Evolutionary conservation across 2,113 vertebrate species (phyloP).

Genomic region (Sceloporus undulatus): DNA sequence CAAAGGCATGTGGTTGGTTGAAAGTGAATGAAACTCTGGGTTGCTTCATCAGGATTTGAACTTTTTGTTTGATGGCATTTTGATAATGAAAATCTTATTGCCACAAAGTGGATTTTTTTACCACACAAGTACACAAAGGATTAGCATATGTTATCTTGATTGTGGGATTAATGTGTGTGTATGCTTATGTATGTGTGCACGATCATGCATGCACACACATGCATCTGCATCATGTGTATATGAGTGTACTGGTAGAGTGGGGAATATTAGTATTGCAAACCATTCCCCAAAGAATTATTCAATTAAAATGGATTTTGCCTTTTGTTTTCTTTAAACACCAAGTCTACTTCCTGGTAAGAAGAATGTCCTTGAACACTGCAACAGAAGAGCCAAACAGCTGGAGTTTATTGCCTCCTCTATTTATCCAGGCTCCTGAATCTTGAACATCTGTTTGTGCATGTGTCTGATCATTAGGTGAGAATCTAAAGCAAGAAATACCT

Average conservation of each 20-base stretch:
- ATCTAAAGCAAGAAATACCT: conserved; percentile 64
- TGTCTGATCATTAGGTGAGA: conserved; percentile 72
- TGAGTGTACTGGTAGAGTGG: too few species aligned
- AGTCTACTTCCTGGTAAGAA: conserved; percentile 40
- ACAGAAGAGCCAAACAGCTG: conserved; percentile 49
- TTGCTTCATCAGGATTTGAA: neutral
- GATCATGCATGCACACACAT: too few species aligned
- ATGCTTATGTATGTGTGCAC: too few species aligned
- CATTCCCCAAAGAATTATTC: conserved; percentile 22
- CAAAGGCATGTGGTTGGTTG: neutral
- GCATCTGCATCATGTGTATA: too few species aligned
- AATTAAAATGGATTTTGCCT: neutral
- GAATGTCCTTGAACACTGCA: conserved; percentile 53
- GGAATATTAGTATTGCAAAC: conserved; percentile 3
- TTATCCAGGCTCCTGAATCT: conserved; percentile 65
- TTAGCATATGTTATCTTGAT: neutral
- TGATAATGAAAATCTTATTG: neutral
- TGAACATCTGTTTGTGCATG: conserved; percentile 63
- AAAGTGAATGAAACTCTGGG: neutral
- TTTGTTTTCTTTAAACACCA: conserved; percentile 28
- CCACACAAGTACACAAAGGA: neutral
- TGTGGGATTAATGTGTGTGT: neutral
- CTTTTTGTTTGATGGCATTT: neutral
- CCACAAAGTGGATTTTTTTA: neutral
- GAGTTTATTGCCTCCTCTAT: conserved; percentile 54